Evolutionary conservation across 2,113 vertebrate species (phyloP).

Genomic region (Petromus typicus): DNA sequence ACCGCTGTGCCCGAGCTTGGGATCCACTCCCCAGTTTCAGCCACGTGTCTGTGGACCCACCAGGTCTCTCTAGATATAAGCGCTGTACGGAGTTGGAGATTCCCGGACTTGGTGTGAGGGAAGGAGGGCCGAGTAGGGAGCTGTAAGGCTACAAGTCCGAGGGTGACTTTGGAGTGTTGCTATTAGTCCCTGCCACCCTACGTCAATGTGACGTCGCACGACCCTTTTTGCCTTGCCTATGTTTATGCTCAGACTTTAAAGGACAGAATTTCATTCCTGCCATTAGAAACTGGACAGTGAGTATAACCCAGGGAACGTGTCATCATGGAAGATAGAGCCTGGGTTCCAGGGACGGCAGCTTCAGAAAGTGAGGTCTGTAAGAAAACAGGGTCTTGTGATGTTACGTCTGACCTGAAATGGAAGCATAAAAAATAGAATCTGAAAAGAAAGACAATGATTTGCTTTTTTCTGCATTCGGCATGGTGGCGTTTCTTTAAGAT

Average conservation of each 20-base stretch:
- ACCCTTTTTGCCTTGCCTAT: constrained; percentile 50
- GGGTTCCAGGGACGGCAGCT: constrained; percentile 71
- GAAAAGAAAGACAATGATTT: constrained; percentile 18
- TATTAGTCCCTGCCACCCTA: constrained; percentile 8
- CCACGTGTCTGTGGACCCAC: neutral
- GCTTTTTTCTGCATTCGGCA: neutral
- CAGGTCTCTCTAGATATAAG: constrained; percentile 40
- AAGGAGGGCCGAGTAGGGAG: neutral
- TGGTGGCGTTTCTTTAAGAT: constrained; percentile 59
- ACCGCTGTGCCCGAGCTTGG: neutral
- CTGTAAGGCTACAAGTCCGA: neutral
- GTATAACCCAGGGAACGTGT: constrained; percentile 80
- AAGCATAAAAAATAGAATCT: constrained; percentile 48
- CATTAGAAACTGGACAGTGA: constrained; percentile 84
- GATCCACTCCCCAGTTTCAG: constrained; percentile 10
- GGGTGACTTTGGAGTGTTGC: neutral
- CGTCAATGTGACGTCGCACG: neutral
- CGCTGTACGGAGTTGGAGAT: neutral
- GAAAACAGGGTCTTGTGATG: constrained; percentile 11
- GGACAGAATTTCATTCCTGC: constrained; percentile 81
- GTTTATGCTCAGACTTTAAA: constrained; percentile 63
- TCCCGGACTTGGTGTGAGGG: neutral
- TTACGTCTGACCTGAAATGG: constrained; percentile 37
- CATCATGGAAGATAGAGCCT: constrained; percentile 87
- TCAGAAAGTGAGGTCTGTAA: constrained; percentile 8